Evolutionary conservation across 2,888 invertebrate genomes (phyloP), one percentile per base, ranked within the genome.

Genomic region (Cremastinae sp.): DNA sequence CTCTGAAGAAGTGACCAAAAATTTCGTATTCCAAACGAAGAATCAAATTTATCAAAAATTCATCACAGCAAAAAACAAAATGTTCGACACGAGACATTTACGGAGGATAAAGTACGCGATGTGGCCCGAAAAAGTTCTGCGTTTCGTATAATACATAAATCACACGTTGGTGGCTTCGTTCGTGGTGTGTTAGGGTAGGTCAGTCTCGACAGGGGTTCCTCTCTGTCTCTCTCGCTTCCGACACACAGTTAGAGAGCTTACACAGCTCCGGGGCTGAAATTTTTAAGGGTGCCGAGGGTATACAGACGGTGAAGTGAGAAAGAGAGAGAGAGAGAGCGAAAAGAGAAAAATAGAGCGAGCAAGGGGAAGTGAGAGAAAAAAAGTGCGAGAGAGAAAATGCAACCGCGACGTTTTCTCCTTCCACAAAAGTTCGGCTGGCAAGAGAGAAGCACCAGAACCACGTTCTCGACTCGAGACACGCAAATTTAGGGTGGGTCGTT

Each of bases 401-500:
- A 47, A 55, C 28, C 55, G 9, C 66, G 49, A 49, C 20, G 20
- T 35, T 59, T 55, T 53, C 55, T 51, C 61, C 35, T 53, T 58
- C 18, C 39, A 37, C 51, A 35, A 55, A 66, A 56, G 12, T 59
- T 22, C 58, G 28, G 12, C 55, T 62, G 56, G 41, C 47, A 10
- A 45, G 47, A 18, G 61, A 59, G 69, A 58, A 73, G 64, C 75
- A 75, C 56, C 56, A 68, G 45, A 58, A 69, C 64, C 59, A 53
- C 66, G 62, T 55, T 75, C 81, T 59, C 81, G 78, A 82, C 84
- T 82, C 83, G 85, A 87, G 87, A 88, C 87, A 87, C 86, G 86
- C 86, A 81, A 87, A 88, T 88, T 87, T 87, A 87, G 86, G 87
- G 87, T 87, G 84, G 85, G 84, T 83, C 86, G 82, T 83, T 55